These are phyloP conservation scores for Phrynocephalus vlangalii DNA, from an alignment of 2,797 vertebrate genomes.

Conservation along the genomic window DNA sequence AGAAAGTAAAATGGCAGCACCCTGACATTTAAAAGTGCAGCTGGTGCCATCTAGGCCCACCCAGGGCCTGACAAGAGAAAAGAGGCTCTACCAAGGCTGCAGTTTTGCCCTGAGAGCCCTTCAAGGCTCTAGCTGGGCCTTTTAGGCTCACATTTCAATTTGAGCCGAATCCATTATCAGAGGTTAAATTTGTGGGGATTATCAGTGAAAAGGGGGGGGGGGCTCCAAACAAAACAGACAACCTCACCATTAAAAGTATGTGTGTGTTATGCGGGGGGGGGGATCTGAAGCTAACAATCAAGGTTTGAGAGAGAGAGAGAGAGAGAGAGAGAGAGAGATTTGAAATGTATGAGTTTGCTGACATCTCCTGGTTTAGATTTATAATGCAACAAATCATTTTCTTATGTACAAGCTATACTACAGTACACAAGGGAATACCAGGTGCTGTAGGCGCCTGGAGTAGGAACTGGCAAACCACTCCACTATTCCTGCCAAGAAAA, in stretches of 20 bases:
- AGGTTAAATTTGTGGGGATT: not conserved
- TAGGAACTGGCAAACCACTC: too few relatives aligned
- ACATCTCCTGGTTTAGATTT: slow-evolving; percentile 69
- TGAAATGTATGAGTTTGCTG: slow-evolving; percentile 60
- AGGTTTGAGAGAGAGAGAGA: not conserved
- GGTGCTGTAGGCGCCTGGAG: too few relatives aligned
- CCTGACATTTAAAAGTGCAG: not conserved
- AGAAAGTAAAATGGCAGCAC: not conserved
- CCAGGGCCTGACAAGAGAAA: too few relatives aligned
- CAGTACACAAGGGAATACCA: too few relatives aligned
- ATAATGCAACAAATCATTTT: not conserved
- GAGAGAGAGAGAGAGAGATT: not conserved
- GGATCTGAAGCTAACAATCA: not conserved
- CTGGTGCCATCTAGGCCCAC: not conserved
- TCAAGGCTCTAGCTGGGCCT: not conserved
- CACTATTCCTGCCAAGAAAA: too few relatives aligned
- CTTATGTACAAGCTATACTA: too few relatives aligned
- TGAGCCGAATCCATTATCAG: not conserved
- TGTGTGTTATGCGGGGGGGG: too few relatives aligned
- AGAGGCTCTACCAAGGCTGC: too few relatives aligned
- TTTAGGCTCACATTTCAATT: not conserved
- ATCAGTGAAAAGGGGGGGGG: not conserved
- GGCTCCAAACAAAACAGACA: not conserved
- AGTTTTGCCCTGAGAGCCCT: not conserved
- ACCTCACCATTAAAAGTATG: not conserved